Base-by-base conservation (phyloP, 1,140 invertebrate species). In the Magallana angulata region DNA sequence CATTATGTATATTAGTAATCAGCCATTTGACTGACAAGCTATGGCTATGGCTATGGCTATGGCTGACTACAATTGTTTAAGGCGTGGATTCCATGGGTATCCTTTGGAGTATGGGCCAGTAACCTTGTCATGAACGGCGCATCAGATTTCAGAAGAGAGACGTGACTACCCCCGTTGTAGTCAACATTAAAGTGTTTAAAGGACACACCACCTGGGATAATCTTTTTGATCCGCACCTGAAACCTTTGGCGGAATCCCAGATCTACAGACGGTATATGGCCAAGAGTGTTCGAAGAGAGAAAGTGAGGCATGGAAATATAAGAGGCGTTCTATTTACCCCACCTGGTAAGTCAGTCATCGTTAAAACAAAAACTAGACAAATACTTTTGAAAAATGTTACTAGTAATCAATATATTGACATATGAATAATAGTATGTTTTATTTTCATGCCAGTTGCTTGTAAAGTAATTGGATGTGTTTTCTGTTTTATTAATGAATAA, bases 1-100 rank as follows among this genome's bases (percentile, higher is more conserved):
- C 36, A 18, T 48, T 48, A 48, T 48, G 36, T 48, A 48, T 48
- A 48, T 48, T 48, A 48, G 5, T 48, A 48, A 48, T 5, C 36
- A 48, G 36, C 36, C 5, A 48, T 48, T 48, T 48, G 36, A 48
- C 5, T 48, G 36, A 48, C 36, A 48, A 1, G 36, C 36, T 48
- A 48, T 48, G 18, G 18, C 18, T 24, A 24, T 24, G 18, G 18
- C 18, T 24, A 24, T 24, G 18, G 18, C 18, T 24, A 24, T 24
- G 18, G 4, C 4, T 36, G 36, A 36, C 36, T 36, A 18, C 60
- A 3, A 16, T 64, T 64, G 6, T 7, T 64, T 82, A 57, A 91
- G 92, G 91, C 57, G 82, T 90, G 24, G 90, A 92, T 14, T 59
- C 87, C 14, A 91, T 92, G 90, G 92, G 92, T 1, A 82, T 92